These are phyloP conservation scores for Hyperopisus bebe DNA, from an alignment of 2,113 vertebrate genomes.

Conservation along the genomic window DNA sequence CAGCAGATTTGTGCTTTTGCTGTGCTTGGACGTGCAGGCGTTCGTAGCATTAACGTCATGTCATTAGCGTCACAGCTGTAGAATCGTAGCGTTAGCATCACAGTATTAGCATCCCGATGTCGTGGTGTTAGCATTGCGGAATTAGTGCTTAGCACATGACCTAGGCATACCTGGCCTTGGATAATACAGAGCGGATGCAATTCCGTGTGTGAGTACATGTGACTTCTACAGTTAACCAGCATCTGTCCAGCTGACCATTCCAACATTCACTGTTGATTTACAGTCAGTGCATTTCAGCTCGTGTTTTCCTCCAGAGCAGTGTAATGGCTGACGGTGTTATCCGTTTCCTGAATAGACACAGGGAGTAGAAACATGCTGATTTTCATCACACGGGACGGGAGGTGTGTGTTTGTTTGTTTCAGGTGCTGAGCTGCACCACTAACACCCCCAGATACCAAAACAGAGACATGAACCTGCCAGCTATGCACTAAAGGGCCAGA, in stretches of 20 bases:
- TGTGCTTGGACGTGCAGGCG: not conserved
- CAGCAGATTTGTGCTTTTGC: not conserved
- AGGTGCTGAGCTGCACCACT: not conserved
- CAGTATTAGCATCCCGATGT: not conserved
- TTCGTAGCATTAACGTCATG: not conserved
- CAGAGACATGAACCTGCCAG: not conserved
- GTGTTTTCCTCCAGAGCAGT: not conserved
- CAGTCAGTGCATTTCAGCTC: not conserved
- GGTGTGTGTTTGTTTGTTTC: not conserved
- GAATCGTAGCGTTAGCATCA: not conserved
- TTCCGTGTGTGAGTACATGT: not conserved
- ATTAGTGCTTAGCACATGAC: not conserved
- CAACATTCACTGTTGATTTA: not conserved
- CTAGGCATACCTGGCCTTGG: conserved; percentile 2
- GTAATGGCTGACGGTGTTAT: not conserved
- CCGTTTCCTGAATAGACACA: not conserved
- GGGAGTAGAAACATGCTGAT: not conserved
- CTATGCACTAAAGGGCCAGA: not conserved
- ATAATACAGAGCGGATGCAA: not conserved
- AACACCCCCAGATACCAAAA: not conserved
- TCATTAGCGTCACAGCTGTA: not conserved
- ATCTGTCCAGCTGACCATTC: not conserved
- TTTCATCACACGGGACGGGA: not conserved
- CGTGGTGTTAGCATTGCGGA: not conserved
- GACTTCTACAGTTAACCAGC: not conserved